Conservation (phyloP, 2,888 invertebrate species). For the Polietes domitor region DNA sequence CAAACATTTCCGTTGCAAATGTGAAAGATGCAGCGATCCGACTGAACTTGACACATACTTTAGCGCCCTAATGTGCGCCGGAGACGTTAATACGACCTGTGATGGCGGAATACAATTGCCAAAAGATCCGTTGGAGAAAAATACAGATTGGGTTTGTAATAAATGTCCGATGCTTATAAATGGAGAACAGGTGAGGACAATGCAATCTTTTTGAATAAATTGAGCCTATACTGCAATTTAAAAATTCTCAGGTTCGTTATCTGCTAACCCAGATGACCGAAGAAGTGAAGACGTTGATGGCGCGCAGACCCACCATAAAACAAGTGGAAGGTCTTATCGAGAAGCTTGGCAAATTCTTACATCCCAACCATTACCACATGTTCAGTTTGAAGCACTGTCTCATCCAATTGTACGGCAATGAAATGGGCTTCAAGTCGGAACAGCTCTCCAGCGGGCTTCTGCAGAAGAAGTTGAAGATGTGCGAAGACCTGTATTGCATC, state of each 20-base stretch:
- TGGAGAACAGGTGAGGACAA: constrained; percentile 83
- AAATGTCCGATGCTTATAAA: constrained; percentile 86
- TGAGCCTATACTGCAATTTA: too few relatives aligned
- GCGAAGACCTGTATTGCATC: constrained; percentile 84
- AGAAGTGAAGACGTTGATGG: constrained; percentile 86
- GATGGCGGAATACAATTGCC: constrained; percentile 88
- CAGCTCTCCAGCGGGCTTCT: constrained; percentile 84
- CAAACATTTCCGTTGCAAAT: constrained; percentile 90
- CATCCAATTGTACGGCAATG: constrained; percentile 89
- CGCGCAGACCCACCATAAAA: constrained; percentile 82
- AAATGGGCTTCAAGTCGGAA: constrained; percentile 83
- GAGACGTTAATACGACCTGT: constrained; percentile 81
- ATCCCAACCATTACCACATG: constrained; percentile 92
- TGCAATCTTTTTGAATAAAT: too few relatives aligned
- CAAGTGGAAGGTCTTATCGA: constrained; percentile 85
- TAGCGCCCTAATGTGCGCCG: constrained; percentile 79
- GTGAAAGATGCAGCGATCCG: constrained; percentile 89
- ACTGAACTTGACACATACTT: constrained; percentile 90
- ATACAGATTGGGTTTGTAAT: constrained; percentile 89
- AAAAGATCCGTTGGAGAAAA: constrained; percentile 85
- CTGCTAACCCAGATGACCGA: constrained; percentile 88
- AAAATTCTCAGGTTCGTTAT: constrained; percentile 81
- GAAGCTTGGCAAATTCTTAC: constrained; percentile 88
- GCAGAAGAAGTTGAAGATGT: constrained; percentile 86
- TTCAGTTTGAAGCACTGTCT: constrained; percentile 91